Conservation (phyloP, 2,888 invertebrate species). For the Phaonia tiefii region DNA sequence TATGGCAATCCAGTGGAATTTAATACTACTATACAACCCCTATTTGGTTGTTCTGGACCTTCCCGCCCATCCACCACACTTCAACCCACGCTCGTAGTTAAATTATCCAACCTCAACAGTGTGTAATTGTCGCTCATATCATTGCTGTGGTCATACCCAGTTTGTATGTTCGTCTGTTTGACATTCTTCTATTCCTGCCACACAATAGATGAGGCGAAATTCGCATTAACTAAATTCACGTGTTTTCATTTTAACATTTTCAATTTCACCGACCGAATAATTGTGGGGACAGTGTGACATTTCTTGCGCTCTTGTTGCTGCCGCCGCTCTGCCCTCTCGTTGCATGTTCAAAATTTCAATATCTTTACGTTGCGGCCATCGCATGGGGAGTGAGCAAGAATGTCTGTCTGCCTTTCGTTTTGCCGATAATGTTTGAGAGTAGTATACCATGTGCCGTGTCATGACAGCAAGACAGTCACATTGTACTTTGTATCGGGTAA, state of each 20-base stretch:
- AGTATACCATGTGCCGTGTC: no score
- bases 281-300: background rate
- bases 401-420: no score
- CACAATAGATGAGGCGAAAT: background rate
- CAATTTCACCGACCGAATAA: background rate
- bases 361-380: no score
- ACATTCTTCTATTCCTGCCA: background rate
- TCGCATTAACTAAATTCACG: slow-evolving; percentile 56
- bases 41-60: background rate
- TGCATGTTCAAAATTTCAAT: no score
- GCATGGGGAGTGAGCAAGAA: no score
- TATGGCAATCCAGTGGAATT: no score
- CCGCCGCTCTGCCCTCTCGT: slow-evolving; percentile 13
- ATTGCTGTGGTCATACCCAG: background rate
- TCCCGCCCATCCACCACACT: background rate
- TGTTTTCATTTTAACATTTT: slow-evolving; percentile 54
- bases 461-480: no score
- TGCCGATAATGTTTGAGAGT: no score
- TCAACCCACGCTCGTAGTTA: no score
- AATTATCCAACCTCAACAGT: no score
- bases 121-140: background rate
- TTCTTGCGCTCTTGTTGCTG: no score
- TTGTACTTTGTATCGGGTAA: background rate
- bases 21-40: background rate
- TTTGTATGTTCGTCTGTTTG: background rate